Base-by-base conservation (phyloP, 2,113 vertebrate species). In the Rhynchopsitta pachyrhyncha region DNA sequence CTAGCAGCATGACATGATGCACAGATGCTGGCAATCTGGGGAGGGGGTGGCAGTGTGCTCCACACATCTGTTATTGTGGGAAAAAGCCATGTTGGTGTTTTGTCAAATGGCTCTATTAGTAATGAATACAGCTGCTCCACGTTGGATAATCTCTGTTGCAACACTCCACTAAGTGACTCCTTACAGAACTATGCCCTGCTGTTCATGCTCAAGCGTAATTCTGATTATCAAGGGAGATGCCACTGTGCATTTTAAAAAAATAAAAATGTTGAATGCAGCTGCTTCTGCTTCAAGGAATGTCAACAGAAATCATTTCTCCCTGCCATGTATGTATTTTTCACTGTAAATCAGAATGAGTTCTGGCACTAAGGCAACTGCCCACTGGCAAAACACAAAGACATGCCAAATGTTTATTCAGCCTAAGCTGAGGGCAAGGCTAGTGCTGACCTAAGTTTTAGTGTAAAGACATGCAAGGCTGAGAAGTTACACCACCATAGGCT, bases 81-180 rank as follows among this genome's bases (percentile, higher is more conserved):
- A 87, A 95, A 97, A 95, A 91, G 73, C 81, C 82, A 29, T 85
- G 74, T 74, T 93, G 93, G 87, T 95, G 94, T 92, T 96, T 94
- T 97, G 97, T 97, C 96, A 85, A 92, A 97, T 90, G 86, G 86
- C 95, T 98, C 93, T 91, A 93, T 97, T 97, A 98, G 92, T 93
- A 96, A 97, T 55, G 91, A 97, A 96, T 94, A 97, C 97, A 98
- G 98, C 97, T 98, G 97, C 97, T 97, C 90, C 71, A 33, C 60
- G 27, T 92, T 39, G 41, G 82, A 74, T 95, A 90, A 94, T 92
- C 94, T 76, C 91, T 94, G 94, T 93, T 86, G 95, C 92, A 93
- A 97, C 86, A 92, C 78, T 97, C 27, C 13, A 1, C 71, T 60
- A 71, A 95, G 89, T 68, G 84, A 93, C 92, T 95, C 86, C 6